Conservation (phyloP, 2,113 vertebrate species). For the Ivindomyrus marchei region DNA sequence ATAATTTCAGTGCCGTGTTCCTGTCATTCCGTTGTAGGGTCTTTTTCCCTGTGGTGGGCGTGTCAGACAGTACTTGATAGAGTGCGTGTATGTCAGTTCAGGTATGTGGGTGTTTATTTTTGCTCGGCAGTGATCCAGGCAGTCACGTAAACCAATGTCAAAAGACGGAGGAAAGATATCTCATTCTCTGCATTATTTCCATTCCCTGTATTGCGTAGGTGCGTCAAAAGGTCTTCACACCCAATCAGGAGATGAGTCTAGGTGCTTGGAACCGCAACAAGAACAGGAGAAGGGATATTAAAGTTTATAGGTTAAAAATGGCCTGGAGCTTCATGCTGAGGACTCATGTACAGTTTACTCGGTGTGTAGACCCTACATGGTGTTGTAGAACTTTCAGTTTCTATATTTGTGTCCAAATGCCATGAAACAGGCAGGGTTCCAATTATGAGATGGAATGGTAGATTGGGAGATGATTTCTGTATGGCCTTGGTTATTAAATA, state of each 20-base stretch:
- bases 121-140: background rate
- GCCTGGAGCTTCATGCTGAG: background rate
- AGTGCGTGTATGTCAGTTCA: constrained; percentile 3
- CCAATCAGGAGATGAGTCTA: background rate
- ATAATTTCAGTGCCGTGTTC: constrained; percentile 96
- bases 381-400: background rate
- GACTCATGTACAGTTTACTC: background rate
- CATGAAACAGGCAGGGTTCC: background rate
- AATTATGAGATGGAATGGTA: background rate
- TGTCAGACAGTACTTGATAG: constrained; percentile 39
- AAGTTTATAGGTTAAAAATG: background rate
- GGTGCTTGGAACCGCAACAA: background rate
- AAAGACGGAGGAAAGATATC: background rate
- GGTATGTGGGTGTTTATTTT: background rate
- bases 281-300: background rate
- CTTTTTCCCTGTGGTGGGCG: constrained; percentile 41
- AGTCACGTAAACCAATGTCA: background rate
- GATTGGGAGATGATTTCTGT: background rate
- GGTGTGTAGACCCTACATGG: background rate
- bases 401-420: background rate
- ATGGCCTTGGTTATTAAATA: background rate
- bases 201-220: background rate
- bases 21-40: constrained; percentile 48
- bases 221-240: background rate
- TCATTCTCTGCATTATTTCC: background rate